Evolutionary conservation across 35 echinoderm and acorn worm species (phyloP).

Genomic region (Apostichopus californicus): DNA sequence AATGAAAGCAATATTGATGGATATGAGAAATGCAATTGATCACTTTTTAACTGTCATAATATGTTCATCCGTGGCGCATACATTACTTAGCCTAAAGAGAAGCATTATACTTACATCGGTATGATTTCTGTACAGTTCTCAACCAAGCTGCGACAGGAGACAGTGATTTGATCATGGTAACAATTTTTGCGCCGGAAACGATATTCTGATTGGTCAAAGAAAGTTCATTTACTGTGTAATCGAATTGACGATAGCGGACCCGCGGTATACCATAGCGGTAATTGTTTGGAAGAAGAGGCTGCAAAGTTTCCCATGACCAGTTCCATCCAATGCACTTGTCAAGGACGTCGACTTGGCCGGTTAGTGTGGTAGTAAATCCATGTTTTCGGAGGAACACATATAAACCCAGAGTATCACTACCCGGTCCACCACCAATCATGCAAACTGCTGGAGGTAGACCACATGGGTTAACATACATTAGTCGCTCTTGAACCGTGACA

Average conservation of each 20-base stretch:
- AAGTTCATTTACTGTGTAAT: not conserved
- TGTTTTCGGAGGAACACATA: not conserved
- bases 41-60: too few species aligned
- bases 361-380: not conserved
- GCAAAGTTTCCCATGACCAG: not conserved
- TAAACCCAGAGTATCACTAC: slow-evolving; percentile 2
- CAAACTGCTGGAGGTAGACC: not conserved
- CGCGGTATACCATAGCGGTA: not conserved
- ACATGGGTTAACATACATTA: not conserved
- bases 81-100: too few species aligned
- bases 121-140: not conserved
- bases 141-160: slow-evolving; percentile 18
- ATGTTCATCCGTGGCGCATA: too few species aligned
- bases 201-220: not conserved
- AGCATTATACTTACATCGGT: not conserved
- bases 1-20: too few species aligned
- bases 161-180: slow-evolving; percentile 10
- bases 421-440: slow-evolving; percentile 32
- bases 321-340: slow-evolving; percentile 19
- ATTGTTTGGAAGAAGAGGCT: not conserved
- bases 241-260: not conserved
- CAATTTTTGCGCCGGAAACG: not conserved
- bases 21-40: too few species aligned
- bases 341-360: not conserved
- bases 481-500: not conserved